phyloP scores from a whole-genome alignment of 2,797 vertebrate genomes.

The Microchirus variegatus region DNA sequence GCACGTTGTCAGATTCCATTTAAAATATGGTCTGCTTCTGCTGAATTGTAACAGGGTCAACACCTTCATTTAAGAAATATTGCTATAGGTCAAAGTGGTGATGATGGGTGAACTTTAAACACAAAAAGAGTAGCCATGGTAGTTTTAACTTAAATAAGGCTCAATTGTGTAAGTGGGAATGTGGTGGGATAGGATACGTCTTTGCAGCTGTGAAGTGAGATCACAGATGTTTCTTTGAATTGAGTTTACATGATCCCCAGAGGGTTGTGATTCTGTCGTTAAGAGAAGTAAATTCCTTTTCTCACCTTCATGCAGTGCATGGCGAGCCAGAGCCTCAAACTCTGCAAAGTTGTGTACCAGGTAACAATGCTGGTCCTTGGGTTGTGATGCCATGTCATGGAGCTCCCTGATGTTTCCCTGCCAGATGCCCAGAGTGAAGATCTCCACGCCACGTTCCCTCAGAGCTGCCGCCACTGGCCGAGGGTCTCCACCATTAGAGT shows the following conservation, averaged over 20 bases:
- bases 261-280: not conserved
- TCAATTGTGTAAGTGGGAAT: not conserved
- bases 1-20: constrained; percentile 39
- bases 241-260: too few relatives aligned
- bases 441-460: constrained; percentile 92
- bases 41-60: constrained; percentile 38
- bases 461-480: constrained; percentile 90
- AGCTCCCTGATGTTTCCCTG: constrained; percentile 96
- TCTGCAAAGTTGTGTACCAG: constrained; percentile 96
- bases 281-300: not conserved
- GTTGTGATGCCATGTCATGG: constrained; percentile 95
- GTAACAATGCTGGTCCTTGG: constrained; percentile 97
- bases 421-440: constrained; percentile 98
- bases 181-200: too few relatives aligned
- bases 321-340: constrained; percentile 95
- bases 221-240: too few relatives aligned
- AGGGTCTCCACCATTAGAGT: constrained; percentile 97
- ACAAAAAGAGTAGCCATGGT: constrained; percentile 1
- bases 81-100: constrained; percentile 35
- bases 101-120: constrained; percentile 43
- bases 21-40: constrained; percentile 49
- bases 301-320: constrained; percentile 94
- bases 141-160: constrained; percentile 17
- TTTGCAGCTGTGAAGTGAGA: too few relatives aligned
- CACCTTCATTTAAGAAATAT: constrained; percentile 34